Evolutionary conservation across 2,113 vertebrate species (phyloP).

Genomic region (Ranitomeya variabilis): DNA sequence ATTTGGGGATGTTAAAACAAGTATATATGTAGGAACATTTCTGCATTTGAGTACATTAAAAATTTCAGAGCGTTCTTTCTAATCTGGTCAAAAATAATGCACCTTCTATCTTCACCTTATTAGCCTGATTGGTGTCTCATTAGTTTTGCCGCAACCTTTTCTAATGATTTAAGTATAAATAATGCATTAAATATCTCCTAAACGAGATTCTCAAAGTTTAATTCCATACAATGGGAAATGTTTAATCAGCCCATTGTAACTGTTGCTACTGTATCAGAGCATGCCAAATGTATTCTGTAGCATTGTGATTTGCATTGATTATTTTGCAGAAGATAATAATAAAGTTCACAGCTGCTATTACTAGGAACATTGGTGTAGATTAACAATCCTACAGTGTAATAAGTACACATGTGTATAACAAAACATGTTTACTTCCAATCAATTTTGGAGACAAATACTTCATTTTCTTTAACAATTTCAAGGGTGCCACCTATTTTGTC

Average conservation of each 20-base stretch:
- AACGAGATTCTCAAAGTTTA: conserved; percentile 64
- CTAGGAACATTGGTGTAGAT: background rate
- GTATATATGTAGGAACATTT: conserved; percentile 51
- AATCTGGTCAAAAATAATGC: conserved; percentile 60
- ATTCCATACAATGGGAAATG: conserved; percentile 61
- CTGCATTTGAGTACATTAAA: conserved; percentile 57
- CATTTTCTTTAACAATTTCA: no score
- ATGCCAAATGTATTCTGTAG: conserved; percentile 57
- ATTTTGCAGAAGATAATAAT: conserved; percentile 59
- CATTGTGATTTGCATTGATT: conserved; percentile 61
- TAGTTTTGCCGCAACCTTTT: conserved; percentile 62
- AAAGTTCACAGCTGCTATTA: conserved; percentile 33
- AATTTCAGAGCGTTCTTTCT: conserved; percentile 60
- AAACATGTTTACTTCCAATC: no score
- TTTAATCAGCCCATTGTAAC: conserved; percentile 67
- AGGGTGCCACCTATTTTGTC: no score
- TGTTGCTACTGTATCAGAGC: conserved; percentile 51
- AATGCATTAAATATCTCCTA: conserved; percentile 66
- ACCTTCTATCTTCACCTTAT: conserved; percentile 61
- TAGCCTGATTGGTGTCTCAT: conserved; percentile 60
- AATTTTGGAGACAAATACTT: no score
- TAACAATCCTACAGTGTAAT: background rate
- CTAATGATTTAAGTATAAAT: conserved; percentile 46
- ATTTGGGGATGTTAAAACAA: conserved; percentile 62
- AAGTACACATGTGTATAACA: no score